phyloP scores from a whole-genome alignment of 2,113 vertebrate genomes.

The Phoenicopterus ruber region DNA sequence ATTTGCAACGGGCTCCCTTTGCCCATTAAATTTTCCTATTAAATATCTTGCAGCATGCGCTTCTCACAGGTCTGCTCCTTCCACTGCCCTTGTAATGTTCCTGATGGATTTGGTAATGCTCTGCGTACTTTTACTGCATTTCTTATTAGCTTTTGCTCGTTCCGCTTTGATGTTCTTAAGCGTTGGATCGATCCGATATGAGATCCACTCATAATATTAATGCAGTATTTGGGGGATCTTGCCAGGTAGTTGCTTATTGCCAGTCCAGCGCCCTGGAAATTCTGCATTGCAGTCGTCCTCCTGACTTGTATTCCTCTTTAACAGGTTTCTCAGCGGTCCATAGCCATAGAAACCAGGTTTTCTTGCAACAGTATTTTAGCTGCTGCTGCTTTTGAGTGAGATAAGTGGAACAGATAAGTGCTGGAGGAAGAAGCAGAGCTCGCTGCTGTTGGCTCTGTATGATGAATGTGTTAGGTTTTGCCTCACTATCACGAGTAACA shows the following conservation, averaged over 20 bases:
- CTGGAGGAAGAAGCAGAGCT: neutral
- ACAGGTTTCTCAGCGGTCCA: neutral
- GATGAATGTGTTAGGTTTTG: neutral
- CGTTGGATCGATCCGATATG: neutral
- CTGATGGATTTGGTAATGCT: neutral
- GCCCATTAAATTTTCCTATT: rapidly evolving
- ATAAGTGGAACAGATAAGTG: neutral
- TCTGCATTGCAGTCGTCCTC: neutral
- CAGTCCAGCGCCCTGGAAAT: neutral
- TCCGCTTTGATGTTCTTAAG: neutral
- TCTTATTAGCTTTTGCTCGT: neutral
- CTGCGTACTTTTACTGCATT: neutral
- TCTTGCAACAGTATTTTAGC: neutral
- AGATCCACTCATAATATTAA: neutral
- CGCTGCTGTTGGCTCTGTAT: neutral
- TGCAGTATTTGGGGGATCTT: neutral
- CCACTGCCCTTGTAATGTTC: neutral
- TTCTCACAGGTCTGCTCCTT: neutral
- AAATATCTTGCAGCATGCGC: neutral
- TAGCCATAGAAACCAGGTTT: neutral
- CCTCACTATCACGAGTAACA: neutral
- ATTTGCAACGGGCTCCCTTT: neutral
- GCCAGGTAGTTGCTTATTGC: neutral
- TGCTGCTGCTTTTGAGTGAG: neutral
- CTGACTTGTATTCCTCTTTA: neutral